phyloP scores from a whole-genome alignment of 2,113 vertebrate genomes.

The Brachionichthys hirsutus region DNA sequence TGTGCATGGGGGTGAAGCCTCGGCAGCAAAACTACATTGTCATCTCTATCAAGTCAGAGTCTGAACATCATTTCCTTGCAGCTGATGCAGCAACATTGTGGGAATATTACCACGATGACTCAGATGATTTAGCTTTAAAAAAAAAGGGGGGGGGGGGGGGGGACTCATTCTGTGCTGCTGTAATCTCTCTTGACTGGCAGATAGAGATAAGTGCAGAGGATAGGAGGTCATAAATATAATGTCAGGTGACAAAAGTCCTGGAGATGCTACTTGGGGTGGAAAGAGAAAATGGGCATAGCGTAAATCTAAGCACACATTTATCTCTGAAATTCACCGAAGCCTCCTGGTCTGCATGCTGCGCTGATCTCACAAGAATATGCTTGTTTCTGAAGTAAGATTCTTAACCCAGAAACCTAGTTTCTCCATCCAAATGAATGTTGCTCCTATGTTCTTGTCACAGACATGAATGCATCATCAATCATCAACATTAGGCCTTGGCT shows the following conservation, averaged over 20 bases:
- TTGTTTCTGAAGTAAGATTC: conserved; percentile 12
- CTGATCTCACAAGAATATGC: background rate
- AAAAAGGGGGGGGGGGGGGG: too few relatives aligned
- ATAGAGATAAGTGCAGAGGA: conserved; percentile 14
- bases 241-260: conserved; percentile 8
- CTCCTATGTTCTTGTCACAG: conserved; percentile 20
- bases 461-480: conserved; percentile 28
- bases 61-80: background rate
- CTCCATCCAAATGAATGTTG: conserved; percentile 2
- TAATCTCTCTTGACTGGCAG: conserved; percentile 25
- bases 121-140: too few relatives aligned
- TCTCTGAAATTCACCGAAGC: background rate
- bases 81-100: conserved; percentile 1
- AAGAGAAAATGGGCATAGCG: conserved; percentile 11
- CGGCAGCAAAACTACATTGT: conserved; percentile 1
- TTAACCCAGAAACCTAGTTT: conserved; percentile 61
- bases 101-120: conserved; percentile 8
- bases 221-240: conserved; percentile 23
- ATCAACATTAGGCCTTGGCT: conserved; percentile 35
- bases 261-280: background rate
- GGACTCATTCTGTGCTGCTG: conserved; percentile 1
- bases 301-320: background rate
- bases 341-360: background rate
- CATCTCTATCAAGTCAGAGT: background rate
- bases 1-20: background rate